A percentile compares a stretch with the other conserved stretches of the same genome.
Evolutionary conservation across 2,797 vertebrate genomes (phyloP).

Genomic region (Podargus strigoides): DNA sequence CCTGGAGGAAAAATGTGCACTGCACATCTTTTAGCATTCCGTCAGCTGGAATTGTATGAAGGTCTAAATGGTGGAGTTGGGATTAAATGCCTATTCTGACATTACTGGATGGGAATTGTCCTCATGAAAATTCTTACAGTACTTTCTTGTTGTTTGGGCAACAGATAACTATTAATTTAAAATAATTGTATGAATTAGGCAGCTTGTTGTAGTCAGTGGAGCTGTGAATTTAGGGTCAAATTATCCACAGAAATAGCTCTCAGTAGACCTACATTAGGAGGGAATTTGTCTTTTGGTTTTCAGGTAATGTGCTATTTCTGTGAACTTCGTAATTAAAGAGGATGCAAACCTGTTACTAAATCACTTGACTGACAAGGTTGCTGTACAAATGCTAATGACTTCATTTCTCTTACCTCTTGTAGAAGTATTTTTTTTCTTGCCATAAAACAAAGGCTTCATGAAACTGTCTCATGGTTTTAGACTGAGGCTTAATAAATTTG

Average conservation of each 20-base stretch:
- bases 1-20: background rate
- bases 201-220: background rate
- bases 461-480: background rate
- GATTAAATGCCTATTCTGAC: background rate
- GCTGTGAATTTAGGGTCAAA: constrained; percentile 11
- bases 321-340: constrained; percentile 33
- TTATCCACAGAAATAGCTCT: constrained; percentile 17
- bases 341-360: constrained; percentile 1
- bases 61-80: background rate
- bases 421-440: background rate
- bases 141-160: background rate
- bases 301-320: background rate
- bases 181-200: background rate
- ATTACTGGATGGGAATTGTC: background rate
- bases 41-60: background rate
- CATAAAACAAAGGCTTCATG: background rate
- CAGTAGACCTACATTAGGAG: background rate
- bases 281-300: background rate
- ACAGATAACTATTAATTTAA: background rate
- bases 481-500: background rate
- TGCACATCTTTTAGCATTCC: background rate
- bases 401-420: background rate
- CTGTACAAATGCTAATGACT: constrained; percentile 5
- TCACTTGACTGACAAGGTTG: background rate
- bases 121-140: background rate